Evolutionary conservation across 2,888 invertebrate genomes (phyloP), one percentile per base, ranked within the genome.

Genomic region (Lepetodrilus schrolli): DNA sequence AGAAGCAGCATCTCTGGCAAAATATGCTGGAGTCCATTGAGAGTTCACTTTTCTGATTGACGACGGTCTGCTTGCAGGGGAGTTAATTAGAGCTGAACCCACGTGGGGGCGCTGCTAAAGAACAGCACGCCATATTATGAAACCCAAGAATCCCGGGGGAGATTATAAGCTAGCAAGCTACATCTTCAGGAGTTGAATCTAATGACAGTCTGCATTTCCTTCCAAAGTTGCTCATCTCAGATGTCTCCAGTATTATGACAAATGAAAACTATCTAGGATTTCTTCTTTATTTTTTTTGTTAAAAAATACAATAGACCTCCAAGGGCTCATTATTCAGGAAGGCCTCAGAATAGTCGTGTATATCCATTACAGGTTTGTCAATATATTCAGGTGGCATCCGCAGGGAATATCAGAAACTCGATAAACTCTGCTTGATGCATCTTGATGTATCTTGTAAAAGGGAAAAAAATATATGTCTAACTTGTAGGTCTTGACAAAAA

Each of bases 101-200:
- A 43, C 26, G 23, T n/a, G 73, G 49, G 73, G 26, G 48, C 36
- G 34, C 34, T 36, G 49, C 50, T 50, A 66, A 68, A 73, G 66
- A 73, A 66, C 50, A 50, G 50, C 73, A 73, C 73, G 73, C 73
- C 66, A 73, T 48, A 66, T 73, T 47, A 73, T 73, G 73, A 66
- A 73, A 73, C 66, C 37, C 21, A 20, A 73, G 30, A n/a, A 17
- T 70, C 70, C 49, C 70, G n/a, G n/a, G 49, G 70, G 70, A 70
- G 36, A 36, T 43, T 26, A 47, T 68, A 68, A 68, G 30, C 43
- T 23, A 47, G 47, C 43, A 47, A 43, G 43, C 47, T 30, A 68
- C 43, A 30, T 47, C 47, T 68, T 68, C 68, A 38, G 37, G 20
- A 68, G 68, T 68, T 47, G 23, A 43, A 21, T 68, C 43, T 47